Conservation (phyloP, 2,113 vertebrate genomes). For the Okapia johnstoni region DNA sequence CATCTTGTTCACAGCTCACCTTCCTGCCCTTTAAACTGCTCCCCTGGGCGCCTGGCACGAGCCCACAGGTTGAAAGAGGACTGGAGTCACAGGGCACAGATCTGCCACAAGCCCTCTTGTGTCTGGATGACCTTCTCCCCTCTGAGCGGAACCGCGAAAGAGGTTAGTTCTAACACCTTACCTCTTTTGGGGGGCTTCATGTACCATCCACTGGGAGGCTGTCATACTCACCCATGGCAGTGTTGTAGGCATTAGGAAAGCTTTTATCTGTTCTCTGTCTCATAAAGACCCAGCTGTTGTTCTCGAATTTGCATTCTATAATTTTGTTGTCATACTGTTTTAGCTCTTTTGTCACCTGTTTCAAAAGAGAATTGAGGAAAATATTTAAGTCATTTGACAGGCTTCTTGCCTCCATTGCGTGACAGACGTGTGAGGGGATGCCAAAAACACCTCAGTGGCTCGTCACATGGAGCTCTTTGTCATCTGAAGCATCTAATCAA, state of each 20-base stretch:
- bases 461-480: conserved; percentile 38
- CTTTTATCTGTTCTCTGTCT: conserved; percentile 98
- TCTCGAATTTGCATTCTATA: conserved; percentile 97
- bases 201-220: not conserved
- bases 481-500: conserved; percentile 58
- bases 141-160: not conserved
- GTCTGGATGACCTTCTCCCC: not conserved
- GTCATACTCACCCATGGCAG: conserved; percentile 93
- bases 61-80: not conserved
- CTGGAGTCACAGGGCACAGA: not conserved
- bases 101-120: not conserved
- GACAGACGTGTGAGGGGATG: conserved; percentile 62
- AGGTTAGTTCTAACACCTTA: not conserved
- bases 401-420: conserved; percentile 38
- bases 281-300: conserved; percentile 99
- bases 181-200: not conserved
- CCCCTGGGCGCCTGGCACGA: not conserved
- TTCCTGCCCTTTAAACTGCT: conserved; percentile 34
- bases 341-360: conserved; percentile 95
- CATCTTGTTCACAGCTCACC: conserved; percentile 33
- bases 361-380: conserved; percentile 62
- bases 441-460: conserved; percentile 52
- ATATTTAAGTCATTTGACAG: conserved; percentile 60
- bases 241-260: conserved; percentile 97
- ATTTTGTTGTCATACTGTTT: conserved; percentile 99